Evolutionary conservation across 2,888 invertebrate species (phyloP).

Genomic region (Silvanus unidentatus): DNA sequence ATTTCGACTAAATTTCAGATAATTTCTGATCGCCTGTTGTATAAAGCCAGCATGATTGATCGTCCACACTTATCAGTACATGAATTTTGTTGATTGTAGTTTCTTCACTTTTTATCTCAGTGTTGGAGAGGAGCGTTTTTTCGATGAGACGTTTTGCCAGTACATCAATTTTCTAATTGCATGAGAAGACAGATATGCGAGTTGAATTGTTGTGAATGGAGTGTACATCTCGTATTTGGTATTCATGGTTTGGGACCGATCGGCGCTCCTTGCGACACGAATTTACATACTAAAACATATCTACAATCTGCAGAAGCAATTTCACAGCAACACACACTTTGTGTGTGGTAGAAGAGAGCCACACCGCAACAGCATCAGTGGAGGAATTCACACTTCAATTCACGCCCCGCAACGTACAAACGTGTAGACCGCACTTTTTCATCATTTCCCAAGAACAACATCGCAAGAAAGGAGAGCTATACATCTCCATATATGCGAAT

Average conservation of each 20-base stretch:
- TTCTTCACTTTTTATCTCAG: too few relatives aligned
- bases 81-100: neutral
- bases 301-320: conserved; percentile 38
- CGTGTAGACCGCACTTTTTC: conserved; percentile 1
- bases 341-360: conserved; percentile 12
- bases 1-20: too few relatives aligned
- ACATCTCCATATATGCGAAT: too few relatives aligned
- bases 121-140: too few relatives aligned
- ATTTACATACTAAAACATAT: conserved; percentile 47
- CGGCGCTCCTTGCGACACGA: conserved; percentile 42
- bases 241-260: conserved; percentile 48
- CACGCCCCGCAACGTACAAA: conserved; percentile 8
- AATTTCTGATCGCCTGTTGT: too few relatives aligned
- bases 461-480: too few relatives aligned
- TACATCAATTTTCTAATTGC: conserved; percentile 3
- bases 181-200: conserved; percentile 5
- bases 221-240: conserved; percentile 41
- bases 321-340: conserved; percentile 28
- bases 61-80: neutral
- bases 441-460: too few relatives aligned
- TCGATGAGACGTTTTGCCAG: conserved; percentile 15
- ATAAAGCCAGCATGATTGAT: too few relatives aligned
- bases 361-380: conserved; percentile 13
- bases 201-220: conserved; percentile 29
- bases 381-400: conserved; percentile 14